Evolutionary conservation across 2,888 invertebrate species (phyloP), one percentile per base, ranked within the genome.

Genomic region (Chydorus sphaericus): DNA sequence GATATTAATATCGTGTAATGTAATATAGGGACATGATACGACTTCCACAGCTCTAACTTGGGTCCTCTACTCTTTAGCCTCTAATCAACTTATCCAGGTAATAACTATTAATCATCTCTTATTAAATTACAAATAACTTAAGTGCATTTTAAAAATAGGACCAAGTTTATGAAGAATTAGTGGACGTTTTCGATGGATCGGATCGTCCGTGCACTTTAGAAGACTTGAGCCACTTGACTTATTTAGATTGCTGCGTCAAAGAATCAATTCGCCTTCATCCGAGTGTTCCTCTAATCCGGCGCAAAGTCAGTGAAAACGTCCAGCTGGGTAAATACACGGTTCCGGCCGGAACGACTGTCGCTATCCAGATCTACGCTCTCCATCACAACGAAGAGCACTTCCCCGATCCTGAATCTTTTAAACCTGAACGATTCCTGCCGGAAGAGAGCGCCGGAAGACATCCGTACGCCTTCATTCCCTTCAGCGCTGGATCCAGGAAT

Each of bases 201-300:
- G 79, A 85, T 64, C 77, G 86, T 20, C 80, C 82, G 3, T 81
- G 81, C 48, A 85, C 85, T 14, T 85, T 83, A 72, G 81, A 83
- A 64, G 87, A 88, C 62, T 85, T 86, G 1, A 67, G 85, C n/a
- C 82, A 85, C 69, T 85, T 87, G 85, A 87, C 87, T 69, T 86
- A 85, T 65, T 70, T 87, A 62, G 87, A 87, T 69, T 76, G 85
- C 59, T 85, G 85, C 59, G 75, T 87, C 50, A 79, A 87, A 80
- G 86, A 87, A 69, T 82, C 85, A 4, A 70, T 87, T 26, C 77
- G 86, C 62, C 73, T 86, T 75, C 86, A 79, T 66, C 86, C 86
- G 57, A 85, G 86, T 61, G 83, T 87, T 54, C 86, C 86, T 29
- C 71, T 82, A 16, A 86, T 87, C 63, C 84, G 85, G 6, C 76